Evolutionary conservation across 1,140 invertebrate genomes (phyloP).

Genomic region (Ceratosolen fusciceps): DNA sequence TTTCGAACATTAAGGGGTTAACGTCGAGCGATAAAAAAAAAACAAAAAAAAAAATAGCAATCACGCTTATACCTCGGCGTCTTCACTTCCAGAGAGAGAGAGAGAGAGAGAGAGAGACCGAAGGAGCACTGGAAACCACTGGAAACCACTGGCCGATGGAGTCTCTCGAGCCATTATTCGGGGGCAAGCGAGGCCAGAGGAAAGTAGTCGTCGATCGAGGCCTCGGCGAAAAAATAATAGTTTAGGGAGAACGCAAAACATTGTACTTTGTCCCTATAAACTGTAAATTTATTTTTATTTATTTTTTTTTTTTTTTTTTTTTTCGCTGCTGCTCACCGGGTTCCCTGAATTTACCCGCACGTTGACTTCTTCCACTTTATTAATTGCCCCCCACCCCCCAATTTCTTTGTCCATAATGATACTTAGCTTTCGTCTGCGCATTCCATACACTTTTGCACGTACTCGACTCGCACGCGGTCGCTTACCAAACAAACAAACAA

Average conservation of each 20-base stretch:
- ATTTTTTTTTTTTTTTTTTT: too few relatives aligned
- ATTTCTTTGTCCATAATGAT: too few relatives aligned
- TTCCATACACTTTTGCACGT: too few relatives aligned
- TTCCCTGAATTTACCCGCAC: too few relatives aligned
- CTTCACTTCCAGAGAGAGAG: slow-evolving; percentile 1
- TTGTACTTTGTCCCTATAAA: slow-evolving; percentile 6
- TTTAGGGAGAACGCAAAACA: slow-evolving; percentile 19
- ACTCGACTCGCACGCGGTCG: too few relatives aligned
- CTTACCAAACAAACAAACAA: too few relatives aligned
- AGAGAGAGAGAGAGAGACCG: too few relatives aligned
- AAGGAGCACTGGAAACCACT: too few relatives aligned
- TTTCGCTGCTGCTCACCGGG: too few relatives aligned
- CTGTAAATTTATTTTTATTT: background rate
- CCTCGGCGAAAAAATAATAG: slow-evolving; percentile 41
- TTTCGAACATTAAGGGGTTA: slow-evolving; percentile 25
- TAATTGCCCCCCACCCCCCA: too few relatives aligned
- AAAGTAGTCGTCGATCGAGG: background rate
- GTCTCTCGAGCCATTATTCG: slow-evolving; percentile 19
- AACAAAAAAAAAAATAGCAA: slow-evolving; percentile 4
- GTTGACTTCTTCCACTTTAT: too few relatives aligned
- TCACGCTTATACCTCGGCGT: slow-evolving; percentile 4
- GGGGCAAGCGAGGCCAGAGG: background rate
- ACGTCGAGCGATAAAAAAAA: slow-evolving; percentile 18
- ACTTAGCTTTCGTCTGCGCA: too few relatives aligned
- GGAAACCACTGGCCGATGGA: background rate